Percentiles rank a stretch among this genome's conserved stretches.
phyloP scores from a whole-genome alignment of 2,797 vertebrate genomes.

The Trematomus bernacchii region DNA sequence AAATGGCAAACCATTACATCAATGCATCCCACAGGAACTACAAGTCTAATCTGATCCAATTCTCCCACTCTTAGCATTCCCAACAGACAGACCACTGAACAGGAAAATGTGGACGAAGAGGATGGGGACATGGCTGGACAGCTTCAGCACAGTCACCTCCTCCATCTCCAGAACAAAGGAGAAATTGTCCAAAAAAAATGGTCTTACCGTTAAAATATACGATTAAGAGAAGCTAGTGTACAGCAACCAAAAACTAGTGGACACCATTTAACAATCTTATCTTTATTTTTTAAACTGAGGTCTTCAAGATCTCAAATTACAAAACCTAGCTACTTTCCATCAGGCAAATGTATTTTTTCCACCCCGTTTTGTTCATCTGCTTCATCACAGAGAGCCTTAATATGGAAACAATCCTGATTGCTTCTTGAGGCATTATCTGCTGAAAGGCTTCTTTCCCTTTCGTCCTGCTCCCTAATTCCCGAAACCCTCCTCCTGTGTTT shows the following conservation, averaged over 20 bases:
- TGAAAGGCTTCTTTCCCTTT: constrained; percentile 63
- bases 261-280: constrained; percentile 20
- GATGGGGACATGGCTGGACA: constrained; percentile 7
- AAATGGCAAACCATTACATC: constrained; percentile 34
- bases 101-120: constrained; percentile 33
- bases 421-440: constrained; percentile 67
- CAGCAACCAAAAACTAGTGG: constrained; percentile 22
- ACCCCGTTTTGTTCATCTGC: constrained; percentile 57
- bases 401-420: constrained; percentile 66
- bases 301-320: constrained; percentile 39
- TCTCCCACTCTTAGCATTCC: constrained; percentile 27
- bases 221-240: constrained; percentile 17
- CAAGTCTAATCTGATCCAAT: constrained; percentile 44
- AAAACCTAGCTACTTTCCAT: constrained; percentile 29
- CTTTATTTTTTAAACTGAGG: constrained; percentile 28
- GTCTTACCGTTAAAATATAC: constrained; percentile 22
- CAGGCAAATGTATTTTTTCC: constrained; percentile 34
- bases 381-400: constrained; percentile 64
- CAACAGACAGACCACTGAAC: constrained; percentile 1
- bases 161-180: constrained; percentile 6
- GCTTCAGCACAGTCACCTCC: constrained; percentile 31
- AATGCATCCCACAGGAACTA: constrained; percentile 12
- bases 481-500: constrained; percentile 67
- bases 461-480: constrained; percentile 74
- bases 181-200: constrained; percentile 13